Evolutionary conservation across 2,113 vertebrate species (phyloP), one percentile per base, ranked within the genome.

Genomic region (Crocuta crocuta): DNA sequence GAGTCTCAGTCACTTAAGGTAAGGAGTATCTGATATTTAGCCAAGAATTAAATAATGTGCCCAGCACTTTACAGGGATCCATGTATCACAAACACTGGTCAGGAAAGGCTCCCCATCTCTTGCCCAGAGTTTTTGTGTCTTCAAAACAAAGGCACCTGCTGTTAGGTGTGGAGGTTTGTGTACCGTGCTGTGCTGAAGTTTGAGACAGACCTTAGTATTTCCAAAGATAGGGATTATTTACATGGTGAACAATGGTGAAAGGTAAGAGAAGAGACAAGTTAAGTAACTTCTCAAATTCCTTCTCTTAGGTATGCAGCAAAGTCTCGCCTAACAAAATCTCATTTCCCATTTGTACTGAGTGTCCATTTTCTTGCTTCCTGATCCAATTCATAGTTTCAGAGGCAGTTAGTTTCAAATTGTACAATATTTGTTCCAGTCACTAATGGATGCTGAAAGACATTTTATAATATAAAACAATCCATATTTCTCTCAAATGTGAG

Each of bases 401-500:
- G 39, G 70, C 21, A 88, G 1, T 31, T 94, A 88, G 1, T 31
- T 94, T 84, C 45, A 73, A 85, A 84, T 45, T 28, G 24, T 74
- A 15, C 43, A 79, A 13, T 66, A 50, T 43, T 79, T 84, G 8
- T 39, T 13, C 71, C 24, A 91, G 28, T 50, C 35, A 12, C 74
- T 53, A 23, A 43, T 71, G 31, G 26, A 73, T 16, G 17, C 39
- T 83, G 21, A 58, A 71, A 65, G 83, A 76, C 21, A 71, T 45
- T 58, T 73, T 82, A 13, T 23, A 65, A 8, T 43, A 80, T 58
- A 81, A 84, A 74, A 33, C 28, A n/a, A 53, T 53, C 53, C 19
- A 12, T 24, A 84, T 73, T 79, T 84, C 80, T 76, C n/a, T 65
- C 50, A 68, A 74, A 35, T 50, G 66, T 88, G 43, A 95, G 6